Base-by-base conservation (phyloP, 2,113 vertebrate genomes). In the Silurus asotus region DNA sequence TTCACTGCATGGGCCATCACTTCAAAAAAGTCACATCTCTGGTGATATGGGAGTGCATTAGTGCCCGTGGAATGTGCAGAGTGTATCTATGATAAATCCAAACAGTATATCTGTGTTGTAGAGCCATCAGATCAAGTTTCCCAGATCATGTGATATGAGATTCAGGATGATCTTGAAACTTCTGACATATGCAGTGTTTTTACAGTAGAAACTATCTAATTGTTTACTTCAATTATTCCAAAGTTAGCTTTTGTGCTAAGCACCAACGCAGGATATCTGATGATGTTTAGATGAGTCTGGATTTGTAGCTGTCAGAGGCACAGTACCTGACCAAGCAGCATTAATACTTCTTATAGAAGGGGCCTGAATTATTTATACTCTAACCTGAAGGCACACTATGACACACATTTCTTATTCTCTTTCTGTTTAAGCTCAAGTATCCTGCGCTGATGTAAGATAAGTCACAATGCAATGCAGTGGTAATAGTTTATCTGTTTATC, bases 301-400 rank as follows among this genome's bases (percentile, higher is more conserved):
- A 75, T 84, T 51, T 45, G 14, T 84, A 62, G 11, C 56, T 10
- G 49, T 45, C n/a, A 17, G 6, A 10, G 17, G 8, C 64, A 10
- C 14, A 69, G 49, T 20, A 62, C 23, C 17, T 28, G 59, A 76
- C 53, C 58, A 55, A 62, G 20, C 53, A 81, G 37, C 37, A 55
- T 11, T n/a, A 45, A 82, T 67, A 82, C 69, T 84, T 67, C 23
- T 76, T 37, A 82, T 11, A 25, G 59, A 70, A 53, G n/a, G 23
- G 15, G 0, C 65, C 78, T 82, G 70, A 82, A 85, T 85, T 70
- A 78, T 69, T 82, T 62, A 77, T 53, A 82, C 37, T 58, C 83
- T 48, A 59, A 76, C 69, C 61, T n/a, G 17, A 81, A 65, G 76
- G 56, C 5, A 37, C 20, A 69, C 20, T 65, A 81, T 55, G 8